phyloP scores from a whole-genome alignment of 2,797 vertebrate species.

The Thunnus albacares region DNA sequence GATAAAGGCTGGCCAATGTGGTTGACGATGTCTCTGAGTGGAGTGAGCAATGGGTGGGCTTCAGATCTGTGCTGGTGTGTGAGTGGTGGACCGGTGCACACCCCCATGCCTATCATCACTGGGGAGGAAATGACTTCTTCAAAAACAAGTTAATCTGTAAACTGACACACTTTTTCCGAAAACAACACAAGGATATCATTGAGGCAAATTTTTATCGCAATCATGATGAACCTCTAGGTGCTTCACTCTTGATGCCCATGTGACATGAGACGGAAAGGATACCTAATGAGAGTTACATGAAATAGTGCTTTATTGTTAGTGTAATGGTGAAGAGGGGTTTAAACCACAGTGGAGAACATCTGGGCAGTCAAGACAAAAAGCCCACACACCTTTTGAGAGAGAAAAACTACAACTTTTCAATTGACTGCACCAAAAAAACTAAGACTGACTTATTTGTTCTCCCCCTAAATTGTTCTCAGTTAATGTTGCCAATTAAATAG shows the following conservation, averaged over 20 bases:
- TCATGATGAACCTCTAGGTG: not conserved
- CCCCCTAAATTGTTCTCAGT: no score
- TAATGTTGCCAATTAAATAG: not conserved
- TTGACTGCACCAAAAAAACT: not conserved
- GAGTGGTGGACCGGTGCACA: constrained; percentile 69
- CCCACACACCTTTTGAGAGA: no score
- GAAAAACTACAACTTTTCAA: not conserved
- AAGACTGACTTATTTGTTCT: no score
- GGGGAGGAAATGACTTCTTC: constrained; percentile 8
- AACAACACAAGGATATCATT: not conserved
- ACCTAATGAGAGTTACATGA: constrained; percentile 8
- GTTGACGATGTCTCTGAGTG: constrained; percentile 7
- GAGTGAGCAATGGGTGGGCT: constrained; percentile 29
- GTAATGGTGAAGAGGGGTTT: not conserved
- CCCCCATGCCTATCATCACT: constrained; percentile 47
- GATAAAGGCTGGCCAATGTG: constrained; percentile 21
- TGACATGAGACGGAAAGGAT: not conserved
- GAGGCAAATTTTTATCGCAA: no score
- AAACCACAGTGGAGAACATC: not conserved
- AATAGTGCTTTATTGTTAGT: not conserved
- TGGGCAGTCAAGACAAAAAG: not conserved
- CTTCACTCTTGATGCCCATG: not conserved
- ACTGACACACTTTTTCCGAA: constrained; percentile 16
- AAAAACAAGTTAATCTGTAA: constrained; percentile 64
- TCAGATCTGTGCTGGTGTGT: constrained; percentile 6